phyloP scores from a whole-genome alignment of 2,888 invertebrate species.

The Brenthis hecate region DNA sequence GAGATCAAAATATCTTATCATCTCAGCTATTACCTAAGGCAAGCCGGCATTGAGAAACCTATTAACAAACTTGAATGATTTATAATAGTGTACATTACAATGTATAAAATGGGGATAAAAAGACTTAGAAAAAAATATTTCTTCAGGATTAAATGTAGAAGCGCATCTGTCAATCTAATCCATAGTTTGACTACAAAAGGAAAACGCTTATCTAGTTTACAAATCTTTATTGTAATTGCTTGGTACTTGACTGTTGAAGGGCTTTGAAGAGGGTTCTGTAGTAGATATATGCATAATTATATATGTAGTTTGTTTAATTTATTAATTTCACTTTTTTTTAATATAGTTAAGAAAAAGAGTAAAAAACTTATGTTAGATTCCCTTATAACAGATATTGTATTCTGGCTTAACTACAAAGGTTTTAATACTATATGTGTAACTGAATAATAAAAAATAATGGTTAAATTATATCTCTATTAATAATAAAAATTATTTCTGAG shows the following conservation, averaged over 20 bases:
- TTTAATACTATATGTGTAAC: too few species aligned
- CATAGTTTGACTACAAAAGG: slow-evolving; percentile 27
- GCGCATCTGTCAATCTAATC: slow-evolving; percentile 28
- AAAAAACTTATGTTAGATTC: too few species aligned
- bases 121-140: not conserved
- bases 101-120: not conserved
- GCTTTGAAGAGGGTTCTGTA: slow-evolving; percentile 40
- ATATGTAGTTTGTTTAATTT: not conserved
- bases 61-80: slow-evolving; percentile 8
- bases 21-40: not conserved
- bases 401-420: too few species aligned
- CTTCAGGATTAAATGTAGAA: slow-evolving; percentile 1
- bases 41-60: not conserved
- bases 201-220: slow-evolving; percentile 37
- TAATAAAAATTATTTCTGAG: too few species aligned
- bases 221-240: slow-evolving; percentile 39
- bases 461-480: too few species aligned
- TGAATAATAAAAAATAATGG: too few species aligned
- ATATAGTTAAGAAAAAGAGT: not conserved
- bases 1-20: not conserved
- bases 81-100: slow-evolving; percentile 16
- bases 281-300: not conserved
- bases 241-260: slow-evolving; percentile 45
- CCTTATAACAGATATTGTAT: too few species aligned
- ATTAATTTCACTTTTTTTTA: not conserved